phyloP scores from a whole-genome alignment of 2,797 vertebrate species.

The Protosalanx chinensis region DNA sequence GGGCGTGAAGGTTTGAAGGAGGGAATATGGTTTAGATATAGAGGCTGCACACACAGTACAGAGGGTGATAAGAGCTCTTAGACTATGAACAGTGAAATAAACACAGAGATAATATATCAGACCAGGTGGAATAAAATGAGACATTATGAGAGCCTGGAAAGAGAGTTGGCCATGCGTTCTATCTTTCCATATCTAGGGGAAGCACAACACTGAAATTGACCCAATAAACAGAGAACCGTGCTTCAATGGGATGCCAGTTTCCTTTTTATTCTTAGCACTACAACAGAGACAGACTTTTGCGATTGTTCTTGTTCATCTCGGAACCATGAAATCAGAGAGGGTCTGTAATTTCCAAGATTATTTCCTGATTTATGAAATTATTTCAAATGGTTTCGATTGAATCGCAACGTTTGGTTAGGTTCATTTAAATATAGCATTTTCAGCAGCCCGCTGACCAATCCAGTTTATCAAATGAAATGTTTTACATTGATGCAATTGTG shows the following conservation, averaged over 20 bases:
- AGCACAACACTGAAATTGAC: slow-evolving; percentile 18
- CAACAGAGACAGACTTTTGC: slow-evolving; percentile 9
- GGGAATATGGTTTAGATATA: neutral
- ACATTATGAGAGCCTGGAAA: neutral
- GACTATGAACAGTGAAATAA: neutral
- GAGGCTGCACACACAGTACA: neutral
- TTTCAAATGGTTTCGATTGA: no score
- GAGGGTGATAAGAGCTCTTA: neutral
- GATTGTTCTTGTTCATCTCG: no score
- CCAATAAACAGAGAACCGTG: slow-evolving; percentile 49
- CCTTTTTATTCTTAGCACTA: slow-evolving; percentile 28
- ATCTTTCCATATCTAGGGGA: slow-evolving; percentile 6
- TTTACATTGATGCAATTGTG: no score
- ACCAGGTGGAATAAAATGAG: neutral
- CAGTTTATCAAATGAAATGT: no score
- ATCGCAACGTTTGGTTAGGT: no score
- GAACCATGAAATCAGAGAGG: no score
- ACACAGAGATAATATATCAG: neutral
- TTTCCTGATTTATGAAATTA: no score
- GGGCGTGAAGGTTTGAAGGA: neutral
- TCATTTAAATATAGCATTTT: no score
- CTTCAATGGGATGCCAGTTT: slow-evolving; percentile 31
- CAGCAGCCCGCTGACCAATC: no score
- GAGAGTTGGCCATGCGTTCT: neutral
- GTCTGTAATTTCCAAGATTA: no score